Evolutionary conservation across 2,888 invertebrate species (phyloP).

Genomic region (Exephanes ischioxanthus): DNA sequence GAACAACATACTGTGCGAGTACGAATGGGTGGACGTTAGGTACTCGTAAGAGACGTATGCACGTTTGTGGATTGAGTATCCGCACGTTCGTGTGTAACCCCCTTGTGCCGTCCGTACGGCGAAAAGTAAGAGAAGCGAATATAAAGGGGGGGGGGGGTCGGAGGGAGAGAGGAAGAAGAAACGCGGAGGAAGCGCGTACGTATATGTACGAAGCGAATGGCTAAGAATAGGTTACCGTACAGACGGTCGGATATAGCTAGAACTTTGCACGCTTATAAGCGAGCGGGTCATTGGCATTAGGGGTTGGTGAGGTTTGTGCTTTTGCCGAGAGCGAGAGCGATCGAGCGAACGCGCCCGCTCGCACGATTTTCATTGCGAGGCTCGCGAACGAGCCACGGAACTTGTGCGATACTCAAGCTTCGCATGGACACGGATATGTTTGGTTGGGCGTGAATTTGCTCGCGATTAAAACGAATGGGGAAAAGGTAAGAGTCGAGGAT

Average conservation of each 20-base stretch:
- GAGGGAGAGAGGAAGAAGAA: conserved; percentile 32
- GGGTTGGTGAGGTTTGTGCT: conserved; percentile 79
- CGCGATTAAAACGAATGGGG: background rate
- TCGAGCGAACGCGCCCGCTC: conserved; percentile 38
- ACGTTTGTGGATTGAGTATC: conserved; percentile 20
- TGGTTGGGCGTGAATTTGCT: background rate
- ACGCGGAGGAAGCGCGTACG: conserved; percentile 54
- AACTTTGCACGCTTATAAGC: conserved; percentile 83
- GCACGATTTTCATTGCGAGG: conserved; percentile 50
- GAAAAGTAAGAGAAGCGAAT: conserved; percentile 38
- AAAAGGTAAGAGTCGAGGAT: no score
- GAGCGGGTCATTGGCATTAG: conserved; percentile 84
- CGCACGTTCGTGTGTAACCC: conserved; percentile 25
- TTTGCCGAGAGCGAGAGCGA: conserved; percentile 38
- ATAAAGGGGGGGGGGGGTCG: conserved; percentile 37
- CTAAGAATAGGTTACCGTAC: conserved; percentile 83
- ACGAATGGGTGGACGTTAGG: background rate
- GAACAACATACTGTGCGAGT: background rate
- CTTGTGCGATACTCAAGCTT: background rate
- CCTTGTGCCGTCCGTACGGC: conserved; percentile 21
- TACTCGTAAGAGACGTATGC: background rate
- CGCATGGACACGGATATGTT: background rate
- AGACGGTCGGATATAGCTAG: conserved; percentile 82
- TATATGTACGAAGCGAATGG: conserved; percentile 64
- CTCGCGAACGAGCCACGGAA: background rate